phyloP scores from a whole-genome alignment of 2,113 vertebrate genomes.

The Euleptes europaea region DNA sequence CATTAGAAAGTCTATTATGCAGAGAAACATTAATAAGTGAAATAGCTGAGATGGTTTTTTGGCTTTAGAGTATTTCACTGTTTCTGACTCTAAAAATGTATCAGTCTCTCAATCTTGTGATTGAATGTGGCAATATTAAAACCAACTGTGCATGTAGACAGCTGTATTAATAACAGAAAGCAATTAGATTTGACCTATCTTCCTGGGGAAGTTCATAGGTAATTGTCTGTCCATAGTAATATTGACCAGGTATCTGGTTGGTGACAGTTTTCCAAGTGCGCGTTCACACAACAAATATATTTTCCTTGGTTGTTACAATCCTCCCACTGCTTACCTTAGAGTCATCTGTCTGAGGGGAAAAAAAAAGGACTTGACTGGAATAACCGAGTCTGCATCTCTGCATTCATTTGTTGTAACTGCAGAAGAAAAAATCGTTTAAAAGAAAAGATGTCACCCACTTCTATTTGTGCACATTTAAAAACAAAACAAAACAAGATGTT shows the following conservation, averaged over 20 bases:
- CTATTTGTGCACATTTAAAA: not conserved
- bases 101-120: not conserved
- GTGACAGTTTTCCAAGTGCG: slow-evolving; percentile 19
- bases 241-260: slow-evolving; percentile 17
- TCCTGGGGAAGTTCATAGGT: slow-evolving; percentile 31
- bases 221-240: slow-evolving; percentile 36
- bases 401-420: not conserved
- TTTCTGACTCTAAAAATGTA: slow-evolving; percentile 25
- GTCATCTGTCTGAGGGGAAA: not conserved
- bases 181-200: slow-evolving; percentile 43
- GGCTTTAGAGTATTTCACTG: slow-evolving; percentile 8
- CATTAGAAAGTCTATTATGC: slow-evolving; percentile 35
- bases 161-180: slow-evolving; percentile 28
- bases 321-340: no score
- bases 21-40: slow-evolving; percentile 32
- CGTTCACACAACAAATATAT: slow-evolving; percentile 46
- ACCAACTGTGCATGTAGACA: not conserved
- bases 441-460: not conserved
- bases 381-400: slow-evolving; percentile 34
- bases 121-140: slow-evolving; percentile 43
- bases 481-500: not conserved
- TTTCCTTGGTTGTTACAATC: slow-evolving; percentile 41
- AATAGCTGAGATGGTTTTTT: slow-evolving; percentile 25
- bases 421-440: not conserved
- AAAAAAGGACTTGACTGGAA: not conserved